Evolutionary conservation across 2,113 vertebrate species (phyloP), one percentile per base, ranked within the genome.

Genomic region (Thunnus maccoyii): DNA sequence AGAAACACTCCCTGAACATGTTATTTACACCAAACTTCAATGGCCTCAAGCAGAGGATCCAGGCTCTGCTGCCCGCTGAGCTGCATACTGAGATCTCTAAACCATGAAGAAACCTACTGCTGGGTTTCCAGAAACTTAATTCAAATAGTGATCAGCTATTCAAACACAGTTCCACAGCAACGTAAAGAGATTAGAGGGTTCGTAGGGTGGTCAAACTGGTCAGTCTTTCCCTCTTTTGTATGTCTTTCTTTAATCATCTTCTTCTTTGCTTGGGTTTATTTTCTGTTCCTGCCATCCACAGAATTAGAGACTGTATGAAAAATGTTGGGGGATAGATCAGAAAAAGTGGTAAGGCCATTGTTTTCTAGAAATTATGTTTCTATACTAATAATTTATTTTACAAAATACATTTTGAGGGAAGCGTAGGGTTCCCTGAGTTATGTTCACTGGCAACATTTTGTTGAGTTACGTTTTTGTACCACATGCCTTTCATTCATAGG

Each of bases 1-100:
- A 18, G 14, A 58, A 50, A 32, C 2, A 0, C 18, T 77, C 50
- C 57, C 58, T 20, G 51, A 69, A 36, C 56, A 63, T 44, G 51
- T 51, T 55, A 25, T 63, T 58, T 51, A 52, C 51, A 30, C n/a
- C 27, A 51, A 50, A 64, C 80, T 52, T 57, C 25, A n/a, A 54
- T 27, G 18, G 6, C 5, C 44, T 76, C n/a, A 2, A 15, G 14
- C 14, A 54, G 27, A 51, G 18, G 17, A 7, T 46, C 4, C 36
- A 9, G 36, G 36, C 36, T 44, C 4, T 0, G 5, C 54, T n/a
- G 17, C 58, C 76, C 20, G 76, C 62, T 51, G 62, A 17, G 16
- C n/a, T 2, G 0, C 54, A 17, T 7, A 50, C 58, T 54, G 60
- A 14, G 18, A 5, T 22, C 12, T 66, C 14, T 14, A 54, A 72